A percentile compares a stretch with the other conserved stretches of the same genome.
These are phyloP conservation scores for Rhopilema esculentum DNA, from an alignment of 30 jellyfish, hydroid and myxozoan species.

Conservation along the genomic window DNA sequence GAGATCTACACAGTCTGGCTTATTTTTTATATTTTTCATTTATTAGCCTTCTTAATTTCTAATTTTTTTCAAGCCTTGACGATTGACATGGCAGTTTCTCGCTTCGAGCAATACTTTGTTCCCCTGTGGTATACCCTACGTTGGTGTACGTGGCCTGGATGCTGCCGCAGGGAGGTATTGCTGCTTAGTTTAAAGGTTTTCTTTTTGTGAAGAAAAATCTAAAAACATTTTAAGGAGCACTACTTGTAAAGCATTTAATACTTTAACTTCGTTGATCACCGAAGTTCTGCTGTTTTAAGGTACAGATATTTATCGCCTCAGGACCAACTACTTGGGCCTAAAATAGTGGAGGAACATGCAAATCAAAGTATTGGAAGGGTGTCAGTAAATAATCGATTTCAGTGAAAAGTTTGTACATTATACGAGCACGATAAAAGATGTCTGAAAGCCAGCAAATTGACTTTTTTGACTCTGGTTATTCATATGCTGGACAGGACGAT, in stretches of 20 bases:
- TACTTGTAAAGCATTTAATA: no score
- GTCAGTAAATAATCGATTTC: background rate
- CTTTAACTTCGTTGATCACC: no score
- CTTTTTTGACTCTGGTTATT: slow-evolving; percentile 84
- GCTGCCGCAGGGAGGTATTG: background rate
- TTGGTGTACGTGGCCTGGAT: background rate
- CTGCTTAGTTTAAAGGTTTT: no score
- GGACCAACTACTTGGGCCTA: background rate
- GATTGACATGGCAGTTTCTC: no score
- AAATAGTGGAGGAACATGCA: background rate
- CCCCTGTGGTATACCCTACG: background rate
- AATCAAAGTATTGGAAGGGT: background rate
- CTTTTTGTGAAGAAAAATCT: no score
- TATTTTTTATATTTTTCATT: no score
- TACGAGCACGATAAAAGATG: background rate
- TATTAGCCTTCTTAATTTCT: no score
- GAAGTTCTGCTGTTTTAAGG: no score
- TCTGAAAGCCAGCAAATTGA: slow-evolving; percentile 73
- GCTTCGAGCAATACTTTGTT: background rate
- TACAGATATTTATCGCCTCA: no score
- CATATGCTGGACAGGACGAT: slow-evolving; percentile 55
- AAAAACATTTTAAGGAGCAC: no score
- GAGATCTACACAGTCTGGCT: no score
- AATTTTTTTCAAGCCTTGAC: no score
- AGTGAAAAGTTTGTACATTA: background rate